Percentiles rank a stretch among this genome's conserved stretches.
Evolutionary conservation across 2,113 vertebrate genomes (phyloP).

Genomic region (Rhabdomys dilectus): DNA sequence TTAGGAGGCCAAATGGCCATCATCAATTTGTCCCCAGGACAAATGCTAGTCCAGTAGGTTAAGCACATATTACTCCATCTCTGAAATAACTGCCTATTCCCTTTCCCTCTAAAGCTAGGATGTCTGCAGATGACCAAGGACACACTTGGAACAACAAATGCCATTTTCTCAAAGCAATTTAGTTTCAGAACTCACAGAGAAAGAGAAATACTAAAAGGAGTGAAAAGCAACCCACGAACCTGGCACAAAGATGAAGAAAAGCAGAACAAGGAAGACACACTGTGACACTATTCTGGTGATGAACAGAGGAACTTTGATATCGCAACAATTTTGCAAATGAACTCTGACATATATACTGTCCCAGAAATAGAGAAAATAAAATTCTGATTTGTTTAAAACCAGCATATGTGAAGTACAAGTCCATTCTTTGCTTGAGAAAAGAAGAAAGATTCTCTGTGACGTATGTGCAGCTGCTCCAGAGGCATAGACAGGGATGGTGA

Average conservation of each 20-base stretch:
- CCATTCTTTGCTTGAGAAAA: background rate
- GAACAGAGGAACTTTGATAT: background rate
- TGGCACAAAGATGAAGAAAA: background rate
- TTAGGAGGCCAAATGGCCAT: background rate
- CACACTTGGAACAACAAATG: background rate
- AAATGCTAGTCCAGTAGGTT: background rate
- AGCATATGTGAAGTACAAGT: background rate
- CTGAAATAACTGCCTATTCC: background rate
- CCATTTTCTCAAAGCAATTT: slow-evolving; percentile 42
- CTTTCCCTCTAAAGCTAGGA: background rate
- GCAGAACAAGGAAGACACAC: background rate
- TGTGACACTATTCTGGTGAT: background rate
- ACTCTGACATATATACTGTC: background rate
- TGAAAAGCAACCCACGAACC: background rate
- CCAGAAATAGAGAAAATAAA: background rate
- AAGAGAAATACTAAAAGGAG: slow-evolving; percentile 1
- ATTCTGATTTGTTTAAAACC: background rate
- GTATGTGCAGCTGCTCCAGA: background rate
- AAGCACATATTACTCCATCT: background rate
- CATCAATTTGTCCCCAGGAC: background rate
- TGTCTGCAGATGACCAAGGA: background rate
- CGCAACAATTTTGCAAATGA: background rate
- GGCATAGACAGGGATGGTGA: background rate
- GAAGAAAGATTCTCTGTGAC: background rate
- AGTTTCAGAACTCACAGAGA: background rate